These are phyloP conservation scores for Myotis brandtii DNA, from an alignment of 2,113 vertebrate species.

Conservation along the genomic window DNA sequence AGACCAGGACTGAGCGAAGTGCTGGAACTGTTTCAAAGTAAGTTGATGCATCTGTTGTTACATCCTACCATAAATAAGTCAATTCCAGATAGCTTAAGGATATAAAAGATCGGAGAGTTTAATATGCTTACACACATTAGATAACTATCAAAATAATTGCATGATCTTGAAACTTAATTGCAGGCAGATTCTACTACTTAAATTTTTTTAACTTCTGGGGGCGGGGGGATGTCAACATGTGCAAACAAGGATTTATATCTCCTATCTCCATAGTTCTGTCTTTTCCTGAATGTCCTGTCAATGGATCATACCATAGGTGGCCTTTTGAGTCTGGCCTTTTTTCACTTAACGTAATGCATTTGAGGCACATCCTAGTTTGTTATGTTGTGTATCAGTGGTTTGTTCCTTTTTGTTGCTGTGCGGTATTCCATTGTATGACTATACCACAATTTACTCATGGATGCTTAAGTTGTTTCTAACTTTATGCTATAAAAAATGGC, in stretches of 20 bases:
- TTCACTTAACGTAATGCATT: not conserved
- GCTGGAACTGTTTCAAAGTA: conserved; percentile 56
- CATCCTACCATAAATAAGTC: not conserved
- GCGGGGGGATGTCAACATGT: too few relatives aligned
- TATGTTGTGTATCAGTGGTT: not conserved
- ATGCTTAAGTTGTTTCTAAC: not conserved
- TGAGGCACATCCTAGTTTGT: not conserved
- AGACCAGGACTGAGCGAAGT: conserved; percentile 22
- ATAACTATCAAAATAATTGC: not conserved
- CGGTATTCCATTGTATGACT: not conserved
- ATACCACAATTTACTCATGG: not conserved
- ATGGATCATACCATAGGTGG: fast-evolving
- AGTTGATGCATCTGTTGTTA: not conserved
- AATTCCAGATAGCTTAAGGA: not conserved
- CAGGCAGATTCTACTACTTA: not conserved
- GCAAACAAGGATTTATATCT: not conserved
- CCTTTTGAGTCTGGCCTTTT: not conserved
- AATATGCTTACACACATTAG: not conserved
- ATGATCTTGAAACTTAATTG: not conserved
- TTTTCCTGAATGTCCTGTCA: not conserved
- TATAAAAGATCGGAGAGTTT: not conserved
- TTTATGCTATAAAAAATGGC: not conserved
- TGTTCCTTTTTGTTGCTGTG: not conserved
- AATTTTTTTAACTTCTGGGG: not conserved
- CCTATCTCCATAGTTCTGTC: not conserved